Percentiles rank a stretch among this genome's conserved stretches.
Conservation (phyloP, 1,140 invertebrate genomes). For the Caenorhabditis tropicalis region DNA sequence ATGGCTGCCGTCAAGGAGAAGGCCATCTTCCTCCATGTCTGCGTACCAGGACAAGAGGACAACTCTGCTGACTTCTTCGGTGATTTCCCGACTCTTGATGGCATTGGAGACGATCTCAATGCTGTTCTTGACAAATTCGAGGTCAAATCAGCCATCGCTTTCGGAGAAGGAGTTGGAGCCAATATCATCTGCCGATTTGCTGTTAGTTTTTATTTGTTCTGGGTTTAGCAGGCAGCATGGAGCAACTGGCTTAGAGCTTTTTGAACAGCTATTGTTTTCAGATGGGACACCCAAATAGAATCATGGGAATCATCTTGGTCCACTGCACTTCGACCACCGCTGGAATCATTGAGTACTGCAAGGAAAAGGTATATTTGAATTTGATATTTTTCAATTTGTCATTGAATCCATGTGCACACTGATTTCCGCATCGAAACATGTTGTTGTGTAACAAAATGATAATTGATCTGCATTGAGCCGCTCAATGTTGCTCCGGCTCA, state of each 20-base stretch:
- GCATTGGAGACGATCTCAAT: conserved; percentile 83
- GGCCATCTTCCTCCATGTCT: conserved; percentile 86
- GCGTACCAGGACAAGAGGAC: conserved; percentile 87
- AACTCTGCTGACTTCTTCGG: conserved; percentile 79
- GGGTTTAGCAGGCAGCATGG: too few relatives aligned
- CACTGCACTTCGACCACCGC: conserved; percentile 87
- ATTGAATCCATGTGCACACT: neutral
- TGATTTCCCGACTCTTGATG: conserved; percentile 83
- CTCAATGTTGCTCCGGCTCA: neutral
- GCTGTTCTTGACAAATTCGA: conserved; percentile 83
- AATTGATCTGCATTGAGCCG: conserved; percentile 33
- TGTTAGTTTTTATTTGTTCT: conserved; percentile 61
- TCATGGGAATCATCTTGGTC: conserved; percentile 80
- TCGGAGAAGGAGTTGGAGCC: conserved; percentile 88
- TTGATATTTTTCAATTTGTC: neutral
- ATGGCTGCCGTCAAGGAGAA: conserved; percentile 85
- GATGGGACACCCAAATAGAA: conserved; percentile 80
- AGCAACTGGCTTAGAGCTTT: neutral
- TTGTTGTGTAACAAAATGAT: conserved; percentile 2
- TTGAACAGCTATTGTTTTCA: conserved; percentile 51
- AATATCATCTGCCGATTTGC: conserved; percentile 87
- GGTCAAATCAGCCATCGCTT: conserved; percentile 78
- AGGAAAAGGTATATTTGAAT: conserved; percentile 79
- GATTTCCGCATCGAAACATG: neutral
- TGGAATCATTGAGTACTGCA: conserved; percentile 85